phyloP scores from a whole-genome alignment of 2,888 invertebrate genomes.

The Pseudanteris insignis region DNA sequence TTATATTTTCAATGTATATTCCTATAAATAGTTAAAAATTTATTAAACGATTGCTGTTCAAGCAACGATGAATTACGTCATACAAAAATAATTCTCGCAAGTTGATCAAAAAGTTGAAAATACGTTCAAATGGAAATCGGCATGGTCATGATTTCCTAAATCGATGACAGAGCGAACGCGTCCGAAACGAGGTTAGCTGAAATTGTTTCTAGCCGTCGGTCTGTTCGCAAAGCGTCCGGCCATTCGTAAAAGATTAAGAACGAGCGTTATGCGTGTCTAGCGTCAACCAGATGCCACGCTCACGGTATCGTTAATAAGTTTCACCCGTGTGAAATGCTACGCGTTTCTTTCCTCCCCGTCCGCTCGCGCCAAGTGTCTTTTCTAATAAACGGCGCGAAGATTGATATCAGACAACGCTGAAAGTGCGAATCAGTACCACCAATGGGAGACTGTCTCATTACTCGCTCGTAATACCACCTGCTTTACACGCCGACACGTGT shows the following conservation, averaged over 20 bases:
- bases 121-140: conserved; percentile 6
- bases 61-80: too few relatives aligned
- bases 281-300: conserved; percentile 46
- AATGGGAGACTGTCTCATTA: too few relatives aligned
- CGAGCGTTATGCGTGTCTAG: conserved; percentile 40
- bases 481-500: too few relatives aligned
- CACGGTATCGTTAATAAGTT: conserved; percentile 53
- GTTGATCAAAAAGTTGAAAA: too few relatives aligned
- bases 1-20: too few relatives aligned
- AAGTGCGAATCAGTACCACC: neutral
- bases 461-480: too few relatives aligned
- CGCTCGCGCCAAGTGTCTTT: neutral
- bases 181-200: conserved; percentile 18
- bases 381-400: conserved; percentile 6
- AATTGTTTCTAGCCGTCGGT: conserved; percentile 1
- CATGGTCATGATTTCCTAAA: conserved; percentile 19
- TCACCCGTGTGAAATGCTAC: conserved; percentile 53
- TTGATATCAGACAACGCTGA: neutral
- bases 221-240: conserved; percentile 1
- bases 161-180: conserved; percentile 23
- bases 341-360: conserved; percentile 1
- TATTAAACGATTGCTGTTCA: too few relatives aligned
- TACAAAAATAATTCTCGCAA: too few relatives aligned
- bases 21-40: too few relatives aligned
- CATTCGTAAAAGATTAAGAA: conserved; percentile 22